phyloP scores from a whole-genome alignment of 2,888 invertebrate genomes.

The Odontomyia ornata region DNA sequence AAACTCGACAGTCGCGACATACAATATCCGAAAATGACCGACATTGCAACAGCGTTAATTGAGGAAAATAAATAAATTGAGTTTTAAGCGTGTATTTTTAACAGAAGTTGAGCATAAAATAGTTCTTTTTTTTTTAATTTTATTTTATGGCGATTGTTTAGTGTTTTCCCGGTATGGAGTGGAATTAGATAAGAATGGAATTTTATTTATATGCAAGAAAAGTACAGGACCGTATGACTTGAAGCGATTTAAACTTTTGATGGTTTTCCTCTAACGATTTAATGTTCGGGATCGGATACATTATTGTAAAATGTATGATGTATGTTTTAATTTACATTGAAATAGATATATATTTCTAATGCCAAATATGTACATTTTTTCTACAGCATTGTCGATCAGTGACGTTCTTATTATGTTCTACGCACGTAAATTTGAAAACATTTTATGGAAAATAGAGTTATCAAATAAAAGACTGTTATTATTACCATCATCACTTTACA shows the following conservation, averaged over 20 bases:
- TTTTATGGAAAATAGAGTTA: constrained; percentile 31
- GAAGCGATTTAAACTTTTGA: not conserved
- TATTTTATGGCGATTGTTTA: constrained; percentile 36
- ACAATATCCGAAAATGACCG: constrained; percentile 95
- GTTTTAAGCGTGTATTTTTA: constrained; percentile 16
- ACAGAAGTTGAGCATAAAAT: not conserved
- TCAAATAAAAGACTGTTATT: constrained; percentile 38
- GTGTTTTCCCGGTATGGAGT: constrained; percentile 66
- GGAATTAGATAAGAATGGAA: constrained; percentile 24
- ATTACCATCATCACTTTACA: constrained; percentile 23
- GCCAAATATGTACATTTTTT: constrained; percentile 33
- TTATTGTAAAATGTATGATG: constrained; percentile 26
- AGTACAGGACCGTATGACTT: not conserved
- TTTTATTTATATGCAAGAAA: constrained; percentile 47
- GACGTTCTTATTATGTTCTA: not conserved
- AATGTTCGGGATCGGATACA: not conserved
- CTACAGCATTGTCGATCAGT: not conserved
- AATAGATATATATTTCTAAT: constrained; percentile 44
- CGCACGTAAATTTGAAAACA: constrained; percentile 1
- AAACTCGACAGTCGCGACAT: constrained; percentile 93
- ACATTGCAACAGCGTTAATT: constrained; percentile 84
- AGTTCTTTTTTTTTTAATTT: constrained; percentile 19
- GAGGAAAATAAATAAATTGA: constrained; percentile 62
- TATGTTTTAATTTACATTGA: constrained; percentile 29
- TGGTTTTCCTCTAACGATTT: not conserved